These are phyloP conservation scores for Apodemia hepburni DNA, from an alignment of 2,888 invertebrate genomes.

Conservation along the genomic window DNA sequence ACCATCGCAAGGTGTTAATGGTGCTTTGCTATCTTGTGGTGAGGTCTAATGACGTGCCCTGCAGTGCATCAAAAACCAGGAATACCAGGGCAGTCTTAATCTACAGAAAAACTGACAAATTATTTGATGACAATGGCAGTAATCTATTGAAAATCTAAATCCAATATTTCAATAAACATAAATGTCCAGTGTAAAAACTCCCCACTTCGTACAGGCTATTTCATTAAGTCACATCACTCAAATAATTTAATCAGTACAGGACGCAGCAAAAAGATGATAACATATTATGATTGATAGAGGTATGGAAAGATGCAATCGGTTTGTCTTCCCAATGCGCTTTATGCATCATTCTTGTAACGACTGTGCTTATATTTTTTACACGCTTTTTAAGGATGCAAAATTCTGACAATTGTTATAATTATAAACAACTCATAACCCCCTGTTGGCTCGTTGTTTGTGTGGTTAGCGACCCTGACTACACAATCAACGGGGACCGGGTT, in stretches of 20 bases:
- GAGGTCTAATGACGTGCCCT: too few species aligned
- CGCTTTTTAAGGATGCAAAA: not conserved
- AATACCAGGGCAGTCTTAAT: too few species aligned
- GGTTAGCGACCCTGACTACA: too few species aligned
- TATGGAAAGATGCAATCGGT: slow-evolving; percentile 41
- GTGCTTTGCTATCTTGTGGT: too few species aligned
- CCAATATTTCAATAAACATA: not conserved
- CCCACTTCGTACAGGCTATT: slow-evolving; percentile 49
- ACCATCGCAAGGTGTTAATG: too few species aligned
- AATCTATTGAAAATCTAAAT: not conserved
- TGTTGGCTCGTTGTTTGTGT: too few species aligned
- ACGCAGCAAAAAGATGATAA: slow-evolving; percentile 72
- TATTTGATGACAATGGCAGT: too few species aligned
- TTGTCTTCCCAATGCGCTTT: slow-evolving; percentile 24
- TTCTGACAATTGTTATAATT: too few species aligned
- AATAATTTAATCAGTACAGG: slow-evolving; percentile 75
- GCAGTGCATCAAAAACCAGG: too few species aligned
- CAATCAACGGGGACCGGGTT: too few species aligned
- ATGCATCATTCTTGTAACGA: slow-evolving; percentile 27
- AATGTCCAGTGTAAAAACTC: slow-evolving; percentile 36
- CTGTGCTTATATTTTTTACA: slow-evolving; percentile 14
- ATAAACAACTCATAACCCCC: too few species aligned
- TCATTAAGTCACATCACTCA: slow-evolving; percentile 67
- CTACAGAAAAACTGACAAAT: too few species aligned
- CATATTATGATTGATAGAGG: slow-evolving; percentile 67